Conservation (phyloP, 1,140 invertebrate genomes). For the Marisa cornuarietis region DNA sequence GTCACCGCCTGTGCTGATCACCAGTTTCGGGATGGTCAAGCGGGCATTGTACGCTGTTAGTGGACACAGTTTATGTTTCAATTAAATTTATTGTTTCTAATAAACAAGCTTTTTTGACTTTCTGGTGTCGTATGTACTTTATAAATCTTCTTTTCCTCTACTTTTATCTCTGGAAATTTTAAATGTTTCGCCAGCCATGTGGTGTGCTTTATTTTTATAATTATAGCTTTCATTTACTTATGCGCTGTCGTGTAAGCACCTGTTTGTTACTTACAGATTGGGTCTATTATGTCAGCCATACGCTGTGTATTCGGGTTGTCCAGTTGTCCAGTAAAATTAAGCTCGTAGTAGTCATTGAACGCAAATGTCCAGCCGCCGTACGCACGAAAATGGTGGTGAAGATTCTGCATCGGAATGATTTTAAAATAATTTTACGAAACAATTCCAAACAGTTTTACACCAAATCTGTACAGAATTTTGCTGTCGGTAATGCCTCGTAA, state of each 20-base stretch:
- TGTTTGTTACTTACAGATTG: conserved; percentile 43
- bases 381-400: conserved; percentile 57
- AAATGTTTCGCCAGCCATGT: too few species aligned
- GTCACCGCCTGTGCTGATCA: conserved; percentile 55
- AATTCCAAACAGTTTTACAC: background rate
- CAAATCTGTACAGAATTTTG: background rate
- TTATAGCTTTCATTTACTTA: too few species aligned
- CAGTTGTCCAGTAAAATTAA: conserved; percentile 45
- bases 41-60: conserved; percentile 54
- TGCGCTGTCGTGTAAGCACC: too few species aligned
- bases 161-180: too few species aligned
- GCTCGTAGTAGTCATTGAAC: conserved; percentile 49
- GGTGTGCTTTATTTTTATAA: too few species aligned
- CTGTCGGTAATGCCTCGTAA: too few species aligned
- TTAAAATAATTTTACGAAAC: background rate
- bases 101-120: too few species aligned
- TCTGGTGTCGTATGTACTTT: too few species aligned
- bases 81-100: too few species aligned
- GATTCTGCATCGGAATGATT: conserved; percentile 40
- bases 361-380: conserved; percentile 59
- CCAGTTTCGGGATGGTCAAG: conserved; percentile 51
- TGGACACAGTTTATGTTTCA: too few species aligned
- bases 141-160: too few species aligned
- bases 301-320: conserved; percentile 45
- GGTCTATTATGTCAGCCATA: conserved; percentile 56